Base-by-base conservation (phyloP, 2,113 vertebrate genomes). In the Ochotona princeps region DNA sequence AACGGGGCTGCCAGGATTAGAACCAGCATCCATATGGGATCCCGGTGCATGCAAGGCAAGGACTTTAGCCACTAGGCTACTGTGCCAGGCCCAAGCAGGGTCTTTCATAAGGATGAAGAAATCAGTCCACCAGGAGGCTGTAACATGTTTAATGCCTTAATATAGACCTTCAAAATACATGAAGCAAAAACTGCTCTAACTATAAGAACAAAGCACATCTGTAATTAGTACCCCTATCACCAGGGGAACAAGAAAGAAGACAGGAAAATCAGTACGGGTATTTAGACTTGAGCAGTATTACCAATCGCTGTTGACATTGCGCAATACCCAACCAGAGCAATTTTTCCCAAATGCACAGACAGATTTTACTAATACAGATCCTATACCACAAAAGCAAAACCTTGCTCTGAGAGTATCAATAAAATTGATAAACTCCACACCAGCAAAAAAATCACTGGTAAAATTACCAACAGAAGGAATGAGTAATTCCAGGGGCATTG, bases 321-420 rank as follows among this genome's bases (percentile, higher is more conserved):
- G 82, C 5, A 9, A 25, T 35, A 74, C 18, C 49, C 14, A 61
- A 75, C 25, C 67, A 35, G 8, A 70, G 47, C 12, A 66, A 25
- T 30, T 23, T 79, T 84, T 66, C 35, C 26, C 15, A 73, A 91
- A 87, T 54, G 15, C 20, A 94, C 15, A 63, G 2, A 47, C 20
- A 89, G 49, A 8, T 67, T 74, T 49, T 67, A 38, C 51, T 44
- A 63, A 21, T 15, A 83, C 3, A 87, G 63, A 35, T 32, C 38
- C 38, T 44, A 44, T 3, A 44, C 38, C 38, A 57, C 26, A 5
- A 70, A 54, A 44, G 11, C 30, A 44, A 72, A 78, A 54, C 5
- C n/a, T 78, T n/a, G 51, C n/a, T 93, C 61, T 63, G 83, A 72
- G 54, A 93, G 26, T 32, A 84, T 65, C n/a, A 54, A 44, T n/a